A percentile compares a stretch with the other conserved stretches of the same genome.
Evolutionary conservation across 2,113 vertebrate species (phyloP).

Genomic region (Pycnonotus jocosus): DNA sequence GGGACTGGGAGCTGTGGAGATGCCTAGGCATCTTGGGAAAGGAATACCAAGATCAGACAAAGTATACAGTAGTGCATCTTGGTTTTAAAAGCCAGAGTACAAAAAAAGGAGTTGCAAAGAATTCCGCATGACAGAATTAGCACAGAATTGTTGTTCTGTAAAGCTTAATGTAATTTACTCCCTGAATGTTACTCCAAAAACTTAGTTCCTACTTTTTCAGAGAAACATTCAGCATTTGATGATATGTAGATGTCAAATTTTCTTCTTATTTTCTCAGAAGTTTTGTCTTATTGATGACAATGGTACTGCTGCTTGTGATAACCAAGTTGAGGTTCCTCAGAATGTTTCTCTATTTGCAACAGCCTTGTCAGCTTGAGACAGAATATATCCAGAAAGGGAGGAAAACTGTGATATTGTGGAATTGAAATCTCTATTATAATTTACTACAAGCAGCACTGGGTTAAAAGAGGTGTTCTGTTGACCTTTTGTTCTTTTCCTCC

Average conservation of each 20-base stretch:
- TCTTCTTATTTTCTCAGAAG: neutral
- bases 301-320: neutral
- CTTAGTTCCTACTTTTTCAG: neutral
- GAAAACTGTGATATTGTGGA: neutral
- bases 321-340: neutral
- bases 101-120: neutral
- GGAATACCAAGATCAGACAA: neutral
- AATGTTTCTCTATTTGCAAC: neutral
- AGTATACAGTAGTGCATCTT: neutral
- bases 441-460: neutral
- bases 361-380: neutral
- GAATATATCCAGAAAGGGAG: neutral
- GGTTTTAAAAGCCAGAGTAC: neutral
- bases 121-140: neutral
- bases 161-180: neutral
- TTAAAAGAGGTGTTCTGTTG: neutral
- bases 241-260: neutral
- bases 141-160: neutral
- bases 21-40: neutral
- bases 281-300: neutral
- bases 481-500: neutral
- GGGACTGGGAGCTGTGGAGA: neutral
- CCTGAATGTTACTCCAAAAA: neutral
- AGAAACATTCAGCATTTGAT: neutral
- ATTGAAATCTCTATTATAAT: neutral